Base-by-base conservation (phyloP, 2,113 vertebrate species). In the Alethe diademata region DNA sequence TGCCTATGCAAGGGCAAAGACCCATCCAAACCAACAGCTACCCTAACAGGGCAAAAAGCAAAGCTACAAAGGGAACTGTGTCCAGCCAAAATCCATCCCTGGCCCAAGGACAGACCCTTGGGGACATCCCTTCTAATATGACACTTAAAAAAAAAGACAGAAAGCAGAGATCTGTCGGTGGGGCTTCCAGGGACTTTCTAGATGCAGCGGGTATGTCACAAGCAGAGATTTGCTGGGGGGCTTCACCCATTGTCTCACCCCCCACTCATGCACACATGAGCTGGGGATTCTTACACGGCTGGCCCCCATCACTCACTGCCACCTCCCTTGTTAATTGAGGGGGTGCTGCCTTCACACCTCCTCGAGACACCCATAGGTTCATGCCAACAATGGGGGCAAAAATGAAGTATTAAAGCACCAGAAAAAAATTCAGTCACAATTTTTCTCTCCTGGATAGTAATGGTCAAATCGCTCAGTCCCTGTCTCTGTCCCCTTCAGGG, bases 191-290 rank as follows among this genome's bases (percentile, higher is more conserved):
- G 82, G 42, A 48, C 9, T 50, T n/a, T 58, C n/a, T 48, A 70
- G 56, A 42, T 42, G 64, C 65, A 89, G 61, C 0, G 0, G 65
- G 57, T 33, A 69, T 62, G 84, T 42, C 69, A 64, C 73, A 51
- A n/a, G 35, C 73, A 87, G 26, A n/a, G 61, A 62, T 95, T 74
- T 90, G 35, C 73, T 3, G 4, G 26, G 79, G 51, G 57, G 35
- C 4, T 91, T 78, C 72, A 69, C 33, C 65, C 0, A 0, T 61
- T 9, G 11, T 65, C 57, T 88, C 1, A 2, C 14, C 43, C 80
- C 47, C 28, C 22, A 75, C 40, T 69, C 61, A 66, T 1, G 0
- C 3, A 0, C 0, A 0, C 50, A 26, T 0, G 3, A 92, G 60
- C 45, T 51, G 84, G 51, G 45, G 42, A 54, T 50, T 69, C 47